Evolutionary conservation across 2,797 vertebrate genomes (phyloP).

Genomic region (Poeciliopsis paucimaculata): DNA sequence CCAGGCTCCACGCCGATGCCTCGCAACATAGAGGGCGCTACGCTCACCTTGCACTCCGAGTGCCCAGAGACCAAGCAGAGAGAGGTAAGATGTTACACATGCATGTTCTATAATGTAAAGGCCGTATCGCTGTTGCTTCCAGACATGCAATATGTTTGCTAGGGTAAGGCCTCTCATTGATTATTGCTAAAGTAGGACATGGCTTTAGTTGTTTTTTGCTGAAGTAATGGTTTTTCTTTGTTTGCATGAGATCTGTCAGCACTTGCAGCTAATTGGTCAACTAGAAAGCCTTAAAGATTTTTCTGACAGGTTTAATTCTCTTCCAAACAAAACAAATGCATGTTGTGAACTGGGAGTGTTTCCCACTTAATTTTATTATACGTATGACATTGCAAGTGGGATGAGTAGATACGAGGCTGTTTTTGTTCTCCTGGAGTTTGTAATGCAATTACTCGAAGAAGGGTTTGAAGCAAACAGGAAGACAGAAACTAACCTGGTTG

Average conservation of each 20-base stretch:
- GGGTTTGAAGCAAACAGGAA: background rate
- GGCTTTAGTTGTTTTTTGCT: conserved; percentile 7
- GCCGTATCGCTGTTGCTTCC: background rate
- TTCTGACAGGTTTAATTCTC: background rate
- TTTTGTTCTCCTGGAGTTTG: background rate
- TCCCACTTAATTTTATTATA: background rate
- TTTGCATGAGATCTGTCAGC: conserved; percentile 9
- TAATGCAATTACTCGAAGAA: background rate
- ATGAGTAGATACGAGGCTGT: background rate
- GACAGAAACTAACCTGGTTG: background rate
- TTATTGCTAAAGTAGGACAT: background rate
- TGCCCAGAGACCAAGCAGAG: conserved; percentile 97
- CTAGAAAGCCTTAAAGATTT: conserved; percentile 18
- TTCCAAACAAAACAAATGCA: background rate
- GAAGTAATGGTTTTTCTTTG: conserved; percentile 15
- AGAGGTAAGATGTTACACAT: conserved; percentile 84
- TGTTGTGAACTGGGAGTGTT: conserved; percentile 7
- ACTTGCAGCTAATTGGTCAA: conserved; percentile 14
- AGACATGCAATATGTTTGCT: background rate
- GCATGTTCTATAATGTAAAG: background rate
- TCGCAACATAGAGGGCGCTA: conserved; percentile 97
- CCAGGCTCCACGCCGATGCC: conserved; percentile 99
- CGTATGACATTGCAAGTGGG: background rate
- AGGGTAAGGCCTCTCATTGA: background rate
- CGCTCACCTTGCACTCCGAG: conserved; percentile 95